Evolutionary conservation across 1,140 invertebrate genomes (phyloP).

Genomic region (Platyscapa corneri): DNA sequence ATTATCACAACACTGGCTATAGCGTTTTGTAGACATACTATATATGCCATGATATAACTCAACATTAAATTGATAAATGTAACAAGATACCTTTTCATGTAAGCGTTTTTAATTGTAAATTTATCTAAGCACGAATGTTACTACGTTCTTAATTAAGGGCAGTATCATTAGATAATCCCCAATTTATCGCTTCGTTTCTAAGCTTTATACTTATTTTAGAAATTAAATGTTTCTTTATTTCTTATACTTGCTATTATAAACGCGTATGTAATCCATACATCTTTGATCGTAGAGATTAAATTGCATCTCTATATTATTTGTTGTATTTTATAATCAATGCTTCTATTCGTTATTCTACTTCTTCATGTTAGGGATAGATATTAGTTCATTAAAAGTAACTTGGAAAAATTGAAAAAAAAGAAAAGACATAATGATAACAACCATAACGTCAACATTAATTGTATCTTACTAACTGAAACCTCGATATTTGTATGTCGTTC

Average conservation of each 20-base stretch:
- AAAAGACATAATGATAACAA: neutral
- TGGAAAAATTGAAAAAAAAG: neutral
- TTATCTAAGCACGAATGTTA: slow-evolving; percentile 45
- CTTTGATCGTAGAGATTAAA: slow-evolving; percentile 1
- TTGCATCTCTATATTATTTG: slow-evolving; percentile 7
- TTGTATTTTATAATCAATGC: slow-evolving; percentile 4
- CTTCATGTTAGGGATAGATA: slow-evolving; percentile 33
- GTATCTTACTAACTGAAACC: slow-evolving; percentile 11
- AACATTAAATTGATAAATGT: too few species aligned
- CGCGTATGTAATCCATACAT: too few species aligned
- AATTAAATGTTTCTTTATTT: neutral
- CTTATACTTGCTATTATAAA: too few species aligned
- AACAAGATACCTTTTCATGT: slow-evolving; percentile 30
- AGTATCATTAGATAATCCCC: slow-evolving; percentile 36
- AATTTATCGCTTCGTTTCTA: neutral
- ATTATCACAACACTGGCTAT: too few species aligned
- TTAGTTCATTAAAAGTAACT: slow-evolving; percentile 6
- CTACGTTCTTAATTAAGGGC: slow-evolving; percentile 44
- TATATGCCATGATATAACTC: too few species aligned
- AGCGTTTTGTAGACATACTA: too few species aligned
- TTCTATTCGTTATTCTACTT: slow-evolving; percentile 10
- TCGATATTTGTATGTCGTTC: slow-evolving; percentile 15
- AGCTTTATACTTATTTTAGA: neutral
- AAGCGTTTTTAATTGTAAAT: slow-evolving; percentile 39
- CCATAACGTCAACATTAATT: slow-evolving; percentile 24